phyloP scores from a whole-genome alignment of 2,888 invertebrate genomes.

The Patella depressa region DNA sequence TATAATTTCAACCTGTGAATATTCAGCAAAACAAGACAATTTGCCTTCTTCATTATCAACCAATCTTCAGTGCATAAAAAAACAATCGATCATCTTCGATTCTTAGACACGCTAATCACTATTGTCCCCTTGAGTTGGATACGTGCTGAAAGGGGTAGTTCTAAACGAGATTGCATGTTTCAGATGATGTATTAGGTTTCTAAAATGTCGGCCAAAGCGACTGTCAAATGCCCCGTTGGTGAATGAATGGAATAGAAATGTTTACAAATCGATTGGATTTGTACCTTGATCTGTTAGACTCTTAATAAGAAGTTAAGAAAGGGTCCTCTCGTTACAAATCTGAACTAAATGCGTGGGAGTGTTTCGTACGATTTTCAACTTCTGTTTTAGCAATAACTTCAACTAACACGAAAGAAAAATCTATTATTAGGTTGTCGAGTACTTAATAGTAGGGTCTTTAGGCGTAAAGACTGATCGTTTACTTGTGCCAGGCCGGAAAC shows the following conservation, averaged over 20 bases:
- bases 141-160: too few relatives aligned
- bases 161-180: too few relatives aligned
- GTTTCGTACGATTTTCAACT: slow-evolving; percentile 3
- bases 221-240: slow-evolving; percentile 1
- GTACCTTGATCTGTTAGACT: neutral
- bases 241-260: neutral
- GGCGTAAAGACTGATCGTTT: too few relatives aligned
- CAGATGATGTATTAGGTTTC: neutral
- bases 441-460: neutral
- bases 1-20: too few relatives aligned
- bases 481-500: neutral
- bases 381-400: neutral
- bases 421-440: slow-evolving; percentile 4
- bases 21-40: too few relatives aligned
- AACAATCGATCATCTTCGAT: too few relatives aligned
- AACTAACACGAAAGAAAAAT: neutral
- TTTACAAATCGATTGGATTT: neutral
- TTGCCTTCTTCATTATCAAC: too few relatives aligned
- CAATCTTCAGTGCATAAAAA: too few relatives aligned
- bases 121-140: too few relatives aligned
- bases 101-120: too few relatives aligned
- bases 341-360: neutral
- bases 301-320: neutral
- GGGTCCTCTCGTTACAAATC: neutral
- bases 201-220: neutral